phyloP scores from a whole-genome alignment of 2,797 vertebrate genomes.

The Menidia menidia region DNA sequence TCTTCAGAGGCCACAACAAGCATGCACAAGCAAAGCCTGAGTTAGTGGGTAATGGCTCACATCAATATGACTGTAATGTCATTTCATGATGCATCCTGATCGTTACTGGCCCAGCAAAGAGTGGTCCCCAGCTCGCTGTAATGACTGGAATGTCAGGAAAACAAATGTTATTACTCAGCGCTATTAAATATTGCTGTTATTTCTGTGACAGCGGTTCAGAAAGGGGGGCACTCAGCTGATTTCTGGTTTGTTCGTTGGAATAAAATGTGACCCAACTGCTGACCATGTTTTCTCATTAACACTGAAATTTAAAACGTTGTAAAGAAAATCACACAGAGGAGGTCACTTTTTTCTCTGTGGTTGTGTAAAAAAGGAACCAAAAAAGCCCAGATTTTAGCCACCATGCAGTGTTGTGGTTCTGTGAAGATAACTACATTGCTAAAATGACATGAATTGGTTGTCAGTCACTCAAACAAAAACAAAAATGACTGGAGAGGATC shows the following conservation, averaged over 20 bases:
- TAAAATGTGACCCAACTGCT: constrained; percentile 34
- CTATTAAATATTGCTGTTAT: constrained; percentile 79
- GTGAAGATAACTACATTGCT: too few species aligned
- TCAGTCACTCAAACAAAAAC: too few species aligned
- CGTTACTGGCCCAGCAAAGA: constrained; percentile 74
- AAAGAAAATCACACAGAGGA: too few species aligned
- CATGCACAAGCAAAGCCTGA: constrained; percentile 65
- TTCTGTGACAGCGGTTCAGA: constrained; percentile 67
- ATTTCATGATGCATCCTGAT: constrained; percentile 82
- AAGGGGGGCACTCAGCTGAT: constrained; percentile 62
- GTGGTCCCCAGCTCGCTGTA: constrained; percentile 71
- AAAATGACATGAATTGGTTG: too few species aligned
- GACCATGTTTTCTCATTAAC: constrained; percentile 12
- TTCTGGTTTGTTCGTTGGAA: constrained; percentile 51
- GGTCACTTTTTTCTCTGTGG: too few species aligned
- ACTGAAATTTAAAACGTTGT: neutral
- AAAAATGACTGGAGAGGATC: too few species aligned
- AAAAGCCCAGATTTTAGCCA: too few species aligned
- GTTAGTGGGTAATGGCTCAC: constrained; percentile 81
- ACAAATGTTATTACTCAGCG: constrained; percentile 75
- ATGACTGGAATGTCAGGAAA: constrained; percentile 78
- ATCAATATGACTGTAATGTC: constrained; percentile 86
- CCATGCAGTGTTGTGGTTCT: too few species aligned
- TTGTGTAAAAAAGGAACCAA: too few species aligned
- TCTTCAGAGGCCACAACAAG: constrained; percentile 72